Evolutionary conservation across 1,140 invertebrate species (phyloP).

Genomic region (Globodera rostochiensis): DNA sequence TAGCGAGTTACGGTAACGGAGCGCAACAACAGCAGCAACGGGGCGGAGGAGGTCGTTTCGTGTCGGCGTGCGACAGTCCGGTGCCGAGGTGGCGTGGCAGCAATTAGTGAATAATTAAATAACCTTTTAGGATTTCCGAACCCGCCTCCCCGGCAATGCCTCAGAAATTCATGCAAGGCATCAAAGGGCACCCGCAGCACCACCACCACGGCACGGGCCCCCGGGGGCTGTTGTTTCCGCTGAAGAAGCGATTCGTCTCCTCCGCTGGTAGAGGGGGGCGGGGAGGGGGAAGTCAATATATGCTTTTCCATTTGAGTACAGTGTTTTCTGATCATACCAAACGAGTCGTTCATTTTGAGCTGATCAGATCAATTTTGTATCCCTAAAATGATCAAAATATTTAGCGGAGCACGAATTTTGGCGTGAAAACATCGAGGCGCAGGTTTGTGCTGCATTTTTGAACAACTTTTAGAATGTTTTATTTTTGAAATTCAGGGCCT

Average conservation of each 20-base stretch:
- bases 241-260: conserved; percentile 51
- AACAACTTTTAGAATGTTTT: background rate
- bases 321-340: too few relatives aligned
- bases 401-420: conserved; percentile 63
- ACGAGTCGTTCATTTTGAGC: too few relatives aligned
- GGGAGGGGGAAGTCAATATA: conserved; percentile 12
- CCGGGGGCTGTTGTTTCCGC: conserved; percentile 58
- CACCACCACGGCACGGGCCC: conserved; percentile 35
- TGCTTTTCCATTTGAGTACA: too few relatives aligned
- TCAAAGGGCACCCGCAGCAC: background rate
- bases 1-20: conserved; percentile 4
- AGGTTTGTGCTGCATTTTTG: conserved; percentile 20
- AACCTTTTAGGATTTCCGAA: conserved; percentile 46
- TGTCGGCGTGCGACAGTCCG: conserved; percentile 46
- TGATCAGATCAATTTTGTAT: background rate
- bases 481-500: conserved; percentile 33
- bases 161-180: conserved; percentile 56
- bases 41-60: background rate
- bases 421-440: conserved; percentile 60
- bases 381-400: conserved; percentile 11
- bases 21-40: conserved; percentile 16
- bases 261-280: background rate
- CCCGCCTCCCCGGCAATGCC: conserved; percentile 60
- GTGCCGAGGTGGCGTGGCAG: conserved; percentile 30
- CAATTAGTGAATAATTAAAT: background rate